A percentile compares a stretch with the other conserved stretches of the same genome.
phyloP scores from a whole-genome alignment of 2,888 invertebrate species.

The Tipula confusa region DNA sequence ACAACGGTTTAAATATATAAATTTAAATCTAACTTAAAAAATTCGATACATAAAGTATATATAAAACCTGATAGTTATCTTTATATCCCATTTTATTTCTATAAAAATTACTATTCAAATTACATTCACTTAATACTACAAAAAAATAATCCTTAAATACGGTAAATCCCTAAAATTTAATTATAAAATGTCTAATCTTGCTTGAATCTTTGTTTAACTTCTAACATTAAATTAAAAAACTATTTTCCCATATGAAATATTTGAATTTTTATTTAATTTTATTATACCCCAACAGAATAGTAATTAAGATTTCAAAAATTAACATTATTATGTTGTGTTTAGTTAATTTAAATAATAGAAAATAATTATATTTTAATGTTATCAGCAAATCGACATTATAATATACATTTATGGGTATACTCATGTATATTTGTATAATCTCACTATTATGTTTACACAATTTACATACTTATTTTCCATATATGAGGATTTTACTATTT shows the following conservation, averaged over 20 bases:
- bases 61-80: not conserved
- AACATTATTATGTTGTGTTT: not conserved
- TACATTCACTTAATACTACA: not conserved
- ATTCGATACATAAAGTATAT: no score
- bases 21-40: not conserved
- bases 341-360: constrained; percentile 20
- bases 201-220: not conserved
- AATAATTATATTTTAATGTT: not conserved
- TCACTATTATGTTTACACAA: not conserved
- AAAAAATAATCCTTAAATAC: not conserved
- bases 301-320: not conserved
- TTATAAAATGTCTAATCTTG: not conserved
- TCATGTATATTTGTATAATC: no score
- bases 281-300: not conserved
- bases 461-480: not conserved
- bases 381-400: not conserved
- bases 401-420: not conserved
- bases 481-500: not conserved
- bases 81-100: not conserved
- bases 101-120: not conserved
- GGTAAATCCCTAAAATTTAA: not conserved
- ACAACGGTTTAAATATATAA: not conserved
- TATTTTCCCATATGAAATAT: not conserved
- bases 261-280: not conserved
- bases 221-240: not conserved